Evolutionary conservation across 2,113 vertebrate species (phyloP).

Genomic region (Dasyurus viverrinus): DNA sequence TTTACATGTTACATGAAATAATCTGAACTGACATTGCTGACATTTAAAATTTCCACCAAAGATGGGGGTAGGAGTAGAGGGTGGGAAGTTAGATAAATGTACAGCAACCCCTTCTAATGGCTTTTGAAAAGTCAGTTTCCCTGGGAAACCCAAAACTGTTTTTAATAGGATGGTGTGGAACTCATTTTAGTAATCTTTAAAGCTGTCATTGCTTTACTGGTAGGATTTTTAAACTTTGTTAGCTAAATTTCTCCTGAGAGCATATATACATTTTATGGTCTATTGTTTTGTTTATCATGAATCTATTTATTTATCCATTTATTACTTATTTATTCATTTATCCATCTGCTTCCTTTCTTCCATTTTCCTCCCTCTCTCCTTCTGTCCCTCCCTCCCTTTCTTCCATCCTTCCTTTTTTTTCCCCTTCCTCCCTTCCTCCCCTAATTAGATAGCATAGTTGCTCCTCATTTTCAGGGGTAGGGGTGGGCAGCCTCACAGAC

Average conservation of each 20-base stretch:
- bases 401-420: background rate
- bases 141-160: background rate
- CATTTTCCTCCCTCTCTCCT: too few species aligned
- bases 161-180: slow-evolving; percentile 1
- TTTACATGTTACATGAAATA: background rate
- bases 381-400: too few species aligned
- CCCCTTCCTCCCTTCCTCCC: too few species aligned
- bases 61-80: background rate
- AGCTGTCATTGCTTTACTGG: background rate
- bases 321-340: background rate
- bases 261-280: background rate
- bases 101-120: background rate
- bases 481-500: background rate
- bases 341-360: background rate
- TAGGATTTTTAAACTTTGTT: background rate
- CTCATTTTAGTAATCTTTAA: background rate
- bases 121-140: slow-evolving; percentile 21
- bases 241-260: background rate
- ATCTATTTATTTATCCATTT: background rate
- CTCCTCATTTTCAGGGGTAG: background rate
- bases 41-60: slow-evolving; percentile 10
- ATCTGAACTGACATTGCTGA: background rate
- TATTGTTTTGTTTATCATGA: background rate
- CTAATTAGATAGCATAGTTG: background rate
- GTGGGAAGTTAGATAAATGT: background rate